Percentiles rank a stretch among this genome's conserved stretches.
Conservation (phyloP, 2,888 invertebrate species). For the Piscicola geometra region DNA sequence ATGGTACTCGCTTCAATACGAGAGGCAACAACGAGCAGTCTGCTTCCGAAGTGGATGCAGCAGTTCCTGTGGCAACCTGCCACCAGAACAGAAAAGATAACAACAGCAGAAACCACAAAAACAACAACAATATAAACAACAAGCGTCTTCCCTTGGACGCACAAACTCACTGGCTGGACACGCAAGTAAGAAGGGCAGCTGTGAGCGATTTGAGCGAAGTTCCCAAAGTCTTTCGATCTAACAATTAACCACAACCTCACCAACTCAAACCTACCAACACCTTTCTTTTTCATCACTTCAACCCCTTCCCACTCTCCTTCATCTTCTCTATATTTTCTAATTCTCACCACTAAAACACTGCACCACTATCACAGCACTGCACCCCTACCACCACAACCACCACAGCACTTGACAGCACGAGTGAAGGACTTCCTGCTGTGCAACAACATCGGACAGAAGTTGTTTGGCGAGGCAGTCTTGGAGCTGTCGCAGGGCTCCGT, state of each 20-base stretch:
- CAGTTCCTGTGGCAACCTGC: no score
- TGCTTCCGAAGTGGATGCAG: no score
- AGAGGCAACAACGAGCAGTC: not conserved
- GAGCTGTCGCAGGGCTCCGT: conserved; percentile 88
- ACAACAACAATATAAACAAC: not conserved
- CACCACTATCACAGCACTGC: not conserved
- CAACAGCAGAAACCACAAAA: not conserved
- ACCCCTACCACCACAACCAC: conserved; percentile 59
- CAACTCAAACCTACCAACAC: no score
- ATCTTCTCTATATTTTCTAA: conserved; percentile 38
- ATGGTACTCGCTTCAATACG: not conserved
- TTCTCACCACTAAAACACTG: not conserved
- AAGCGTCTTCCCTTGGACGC: not conserved
- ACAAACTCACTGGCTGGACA: not conserved
- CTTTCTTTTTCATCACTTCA: conserved; percentile 26
- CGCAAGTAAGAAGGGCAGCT: not conserved
- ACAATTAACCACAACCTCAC: no score
- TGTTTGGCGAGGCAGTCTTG: conserved; percentile 95
- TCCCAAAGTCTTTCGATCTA: no score
- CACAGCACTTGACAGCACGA: conserved; percentile 71
- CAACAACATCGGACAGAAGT: conserved; percentile 94
- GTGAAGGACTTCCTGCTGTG: conserved; percentile 92
- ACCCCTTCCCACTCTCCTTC: conserved; percentile 41
- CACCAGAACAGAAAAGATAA: not conserved
- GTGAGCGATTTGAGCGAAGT: no score